Base-by-base conservation (phyloP, 2,113 vertebrate species). In the Daubentonia madagascariensis region DNA sequence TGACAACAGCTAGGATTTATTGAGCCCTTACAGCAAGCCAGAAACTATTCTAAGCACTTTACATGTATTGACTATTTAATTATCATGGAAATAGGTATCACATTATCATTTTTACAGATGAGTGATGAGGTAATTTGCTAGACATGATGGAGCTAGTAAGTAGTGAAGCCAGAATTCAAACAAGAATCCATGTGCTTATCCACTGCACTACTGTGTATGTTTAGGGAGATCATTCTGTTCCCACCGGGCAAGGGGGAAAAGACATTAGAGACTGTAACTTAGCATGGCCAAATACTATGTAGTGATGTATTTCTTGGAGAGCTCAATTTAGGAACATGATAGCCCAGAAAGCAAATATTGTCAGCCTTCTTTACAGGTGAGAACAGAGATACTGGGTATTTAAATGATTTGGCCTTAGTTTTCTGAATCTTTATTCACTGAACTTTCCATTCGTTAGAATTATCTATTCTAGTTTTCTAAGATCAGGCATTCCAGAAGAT, bases 81-180 rank as follows among this genome's bases (percentile, higher is more conserved):
- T 72, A 30, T 95, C 40, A 84, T 40, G 85, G 67, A 92, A 87
- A 35, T n/a, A 91, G 45, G 16, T 18, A n/a, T 40, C 10, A 9
- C 7, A 37, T 37, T 75, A 68, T 92, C 23, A 54, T n/a, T 94
- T 95, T 93, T 85, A 96, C 12, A 93, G 73, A 67, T 43, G 59
- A 80, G 48, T 85, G 63, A 80, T 57, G 16, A 89, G 91, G 14
- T 13, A 50, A 72, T 6, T 75, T 80, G 17, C 30, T 43, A 48
- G 30, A 40, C 11, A 65, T 76, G 40, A 85, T 7, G 40, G 37
- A 67, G 8, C 65, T 76, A 52, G 8, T 57, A 79, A 96, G 63
- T 37, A 75, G 57, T 13, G 2, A 81, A 91, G 18, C 52, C 5
- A 13, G 17, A 89, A 79, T 83, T 91, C 35, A 78, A 96, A 83